Conservation (phyloP, 2,888 invertebrate species). For the Masnerella sp. region DNA sequence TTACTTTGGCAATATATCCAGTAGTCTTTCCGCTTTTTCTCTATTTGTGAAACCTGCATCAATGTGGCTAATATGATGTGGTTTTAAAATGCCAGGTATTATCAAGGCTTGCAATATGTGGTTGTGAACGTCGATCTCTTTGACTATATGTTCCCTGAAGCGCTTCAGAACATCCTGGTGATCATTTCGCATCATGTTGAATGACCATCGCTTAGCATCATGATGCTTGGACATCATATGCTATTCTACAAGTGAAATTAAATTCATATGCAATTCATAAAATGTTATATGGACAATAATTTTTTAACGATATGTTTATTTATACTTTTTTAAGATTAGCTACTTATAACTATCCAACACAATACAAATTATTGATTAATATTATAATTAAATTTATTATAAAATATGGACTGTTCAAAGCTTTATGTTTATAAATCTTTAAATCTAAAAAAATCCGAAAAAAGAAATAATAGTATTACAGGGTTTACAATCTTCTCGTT, state of each 20-base stretch:
- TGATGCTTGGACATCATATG: no score
- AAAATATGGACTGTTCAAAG: no score
- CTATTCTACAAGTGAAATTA: constrained; percentile 11
- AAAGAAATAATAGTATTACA: no score
- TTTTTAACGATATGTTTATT: no score
- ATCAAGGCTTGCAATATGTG: constrained; percentile 67
- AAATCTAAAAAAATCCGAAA: no score
- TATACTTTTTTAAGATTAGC: no score
- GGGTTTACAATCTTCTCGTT: no score
- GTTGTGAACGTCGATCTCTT: constrained; percentile 72
- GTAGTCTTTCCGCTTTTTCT: constrained; percentile 66
- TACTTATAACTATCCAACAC: no score
- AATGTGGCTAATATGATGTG: constrained; percentile 68
- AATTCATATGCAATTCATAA: not conserved
- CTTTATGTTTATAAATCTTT: no score
- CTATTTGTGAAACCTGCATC: constrained; percentile 60
- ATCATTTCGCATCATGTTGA: constrained; percentile 66
- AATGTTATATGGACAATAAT: not conserved
- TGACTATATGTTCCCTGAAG: constrained; percentile 63
- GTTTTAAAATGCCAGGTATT: constrained; percentile 66
- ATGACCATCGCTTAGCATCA: no score
- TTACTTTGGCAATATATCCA: constrained; percentile 72
- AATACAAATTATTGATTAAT: no score
- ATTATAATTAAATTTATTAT: no score
- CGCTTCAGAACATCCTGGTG: constrained; percentile 67